A percentile compares a stretch with the other conserved stretches of the same genome.
Conservation (phyloP, 2,113 vertebrate species). For the Tringa solitaria region DNA sequence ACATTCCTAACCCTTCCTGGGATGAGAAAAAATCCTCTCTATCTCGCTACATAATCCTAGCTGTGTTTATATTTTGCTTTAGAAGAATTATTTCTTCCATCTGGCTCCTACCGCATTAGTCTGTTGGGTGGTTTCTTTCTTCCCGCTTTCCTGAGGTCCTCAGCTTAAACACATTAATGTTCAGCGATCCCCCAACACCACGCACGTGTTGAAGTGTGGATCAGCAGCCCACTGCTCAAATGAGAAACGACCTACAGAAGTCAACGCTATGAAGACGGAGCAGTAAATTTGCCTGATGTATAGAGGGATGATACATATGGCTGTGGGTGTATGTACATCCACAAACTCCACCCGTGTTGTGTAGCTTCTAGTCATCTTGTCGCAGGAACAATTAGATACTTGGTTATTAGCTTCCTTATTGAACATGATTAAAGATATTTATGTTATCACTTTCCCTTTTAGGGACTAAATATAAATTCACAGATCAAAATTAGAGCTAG, state of each 20-base stretch:
- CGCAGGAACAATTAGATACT: background rate
- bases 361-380: background rate
- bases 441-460: background rate
- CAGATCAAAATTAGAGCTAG: background rate
- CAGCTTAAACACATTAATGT: background rate
- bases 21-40: constrained; percentile 13
- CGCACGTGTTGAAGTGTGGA: background rate
- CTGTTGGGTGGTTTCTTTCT: background rate
- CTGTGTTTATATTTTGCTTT: background rate
- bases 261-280: background rate
- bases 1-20: background rate
- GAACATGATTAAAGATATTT: background rate
- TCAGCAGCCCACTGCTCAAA: background rate
- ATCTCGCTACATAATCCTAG: background rate
- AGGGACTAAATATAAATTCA: background rate
- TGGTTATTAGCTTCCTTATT: background rate
- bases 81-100: background rate
- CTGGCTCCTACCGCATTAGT: background rate
- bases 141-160: background rate
- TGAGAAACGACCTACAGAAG: background rate
- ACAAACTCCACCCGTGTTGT: background rate
- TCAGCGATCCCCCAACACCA: background rate
- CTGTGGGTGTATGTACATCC: background rate
- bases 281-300: background rate
- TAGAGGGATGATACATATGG: background rate